Percentiles rank a stretch among this genome's conserved stretches.
Evolutionary conservation across 1,140 invertebrate genomes (phyloP).

Genomic region (Lepidurus couesii): DNA sequence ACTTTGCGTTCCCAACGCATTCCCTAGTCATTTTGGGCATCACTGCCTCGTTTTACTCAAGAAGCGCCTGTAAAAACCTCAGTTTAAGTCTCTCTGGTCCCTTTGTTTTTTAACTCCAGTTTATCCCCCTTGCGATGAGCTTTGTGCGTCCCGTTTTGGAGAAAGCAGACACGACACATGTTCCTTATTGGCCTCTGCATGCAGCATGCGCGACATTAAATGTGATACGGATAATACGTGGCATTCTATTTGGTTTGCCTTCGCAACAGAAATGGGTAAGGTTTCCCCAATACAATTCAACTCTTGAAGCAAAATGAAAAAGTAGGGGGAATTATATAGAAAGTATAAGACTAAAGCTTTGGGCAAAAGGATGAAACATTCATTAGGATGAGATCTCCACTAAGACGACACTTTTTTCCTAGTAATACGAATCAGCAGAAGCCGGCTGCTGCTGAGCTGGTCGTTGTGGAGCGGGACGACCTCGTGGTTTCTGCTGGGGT

Average conservation of each 20-base stretch:
- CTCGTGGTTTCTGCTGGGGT: not conserved
- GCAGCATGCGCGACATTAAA: conserved; percentile 7
- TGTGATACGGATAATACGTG: conserved; percentile 11
- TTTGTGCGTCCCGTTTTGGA: not conserved
- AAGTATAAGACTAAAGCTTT: not conserved
- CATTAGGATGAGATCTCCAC: not conserved
- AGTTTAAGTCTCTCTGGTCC: not conserved
- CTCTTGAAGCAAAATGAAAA: not conserved
- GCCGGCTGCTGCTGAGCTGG: conserved; percentile 1
- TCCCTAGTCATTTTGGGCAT: not conserved
- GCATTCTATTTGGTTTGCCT: conserved; percentile 7
- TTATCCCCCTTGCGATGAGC: not conserved
- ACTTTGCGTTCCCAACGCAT: conserved; percentile 22
- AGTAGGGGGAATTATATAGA: not conserved
- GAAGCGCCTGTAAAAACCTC: too few species aligned
- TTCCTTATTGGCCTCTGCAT: not conserved
- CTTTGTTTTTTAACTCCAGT: not conserved
- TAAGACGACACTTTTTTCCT: not conserved
- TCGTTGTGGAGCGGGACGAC: not conserved
- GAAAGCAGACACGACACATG: not conserved
- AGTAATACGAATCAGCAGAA: not conserved
- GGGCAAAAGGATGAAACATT: not conserved
- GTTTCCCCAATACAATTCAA: not conserved
- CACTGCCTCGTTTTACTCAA: not conserved
- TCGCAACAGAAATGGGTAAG: not conserved